A percentile compares a stretch with the other conserved stretches of the same genome.
These are phyloP conservation scores for Rhincodon typus DNA, from an alignment of 2,797 vertebrate species.

Conservation along the genomic window DNA sequence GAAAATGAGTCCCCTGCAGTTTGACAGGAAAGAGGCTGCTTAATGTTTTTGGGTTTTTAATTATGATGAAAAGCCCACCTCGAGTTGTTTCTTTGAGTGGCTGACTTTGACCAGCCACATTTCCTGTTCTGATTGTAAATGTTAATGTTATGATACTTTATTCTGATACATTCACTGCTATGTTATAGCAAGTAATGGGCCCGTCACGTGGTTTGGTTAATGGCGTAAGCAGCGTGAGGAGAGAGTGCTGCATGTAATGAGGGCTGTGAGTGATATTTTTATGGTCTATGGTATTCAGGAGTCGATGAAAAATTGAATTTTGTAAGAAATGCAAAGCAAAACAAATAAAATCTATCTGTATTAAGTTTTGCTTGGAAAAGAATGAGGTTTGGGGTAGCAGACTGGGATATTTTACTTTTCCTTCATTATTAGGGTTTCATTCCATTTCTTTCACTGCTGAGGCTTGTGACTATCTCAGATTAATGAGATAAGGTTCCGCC, in stretches of 20 bases:
- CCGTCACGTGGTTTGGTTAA: neutral
- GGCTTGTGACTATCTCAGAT: neutral
- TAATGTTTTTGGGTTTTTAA: neutral
- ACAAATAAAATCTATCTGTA: neutral
- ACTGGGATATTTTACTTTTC: neutral
- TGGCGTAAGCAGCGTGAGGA: neutral
- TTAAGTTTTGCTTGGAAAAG: neutral
- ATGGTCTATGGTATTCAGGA: neutral
- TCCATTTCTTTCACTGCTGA: neutral
- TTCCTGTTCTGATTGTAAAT: neutral
- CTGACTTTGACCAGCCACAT: neutral
- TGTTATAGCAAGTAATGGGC: neutral
- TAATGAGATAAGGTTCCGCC: neutral
- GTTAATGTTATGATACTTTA: neutral
- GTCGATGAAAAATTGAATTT: neutral
- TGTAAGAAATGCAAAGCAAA: slow-evolving; percentile 1
- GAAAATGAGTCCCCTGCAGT: neutral
- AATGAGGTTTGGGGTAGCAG: neutral
- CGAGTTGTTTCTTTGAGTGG: neutral
- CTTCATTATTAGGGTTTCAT: neutral
- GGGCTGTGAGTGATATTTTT: neutral
- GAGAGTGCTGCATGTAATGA: neutral
- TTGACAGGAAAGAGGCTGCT: neutral
- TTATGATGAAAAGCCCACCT: neutral
- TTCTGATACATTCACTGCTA: neutral